Conservation (phyloP, 2,113 vertebrate genomes). For the Lates calcarifer region DNA sequence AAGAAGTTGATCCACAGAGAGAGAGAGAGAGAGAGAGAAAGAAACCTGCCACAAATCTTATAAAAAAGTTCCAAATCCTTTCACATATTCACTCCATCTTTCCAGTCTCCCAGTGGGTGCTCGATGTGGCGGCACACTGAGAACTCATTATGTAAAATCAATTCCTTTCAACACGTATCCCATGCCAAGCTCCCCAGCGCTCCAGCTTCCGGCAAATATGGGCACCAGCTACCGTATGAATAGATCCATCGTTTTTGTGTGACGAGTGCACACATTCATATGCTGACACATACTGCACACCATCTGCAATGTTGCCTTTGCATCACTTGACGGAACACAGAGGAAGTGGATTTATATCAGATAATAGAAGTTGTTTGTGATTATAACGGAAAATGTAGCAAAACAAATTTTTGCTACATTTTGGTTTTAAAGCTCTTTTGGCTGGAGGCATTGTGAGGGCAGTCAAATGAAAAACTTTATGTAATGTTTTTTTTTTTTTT, state of each 20-base stretch:
- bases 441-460: slow-evolving; percentile 35
- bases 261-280: slow-evolving; percentile 31
- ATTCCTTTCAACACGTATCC: slow-evolving; percentile 56
- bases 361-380: background rate
- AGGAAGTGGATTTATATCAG: background rate
- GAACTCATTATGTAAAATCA: slow-evolving; percentile 75
- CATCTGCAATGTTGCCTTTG: slow-evolving; percentile 42
- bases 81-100: slow-evolving; percentile 42
- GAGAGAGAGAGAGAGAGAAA: background rate
- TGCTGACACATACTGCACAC: slow-evolving; percentile 32
- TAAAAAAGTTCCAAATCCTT: slow-evolving; percentile 40
- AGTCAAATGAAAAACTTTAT: slow-evolving; percentile 34
- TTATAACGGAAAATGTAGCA: background rate
- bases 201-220: slow-evolving; percentile 53
- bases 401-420: slow-evolving; percentile 1
- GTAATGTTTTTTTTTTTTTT: background rate
- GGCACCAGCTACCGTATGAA: slow-evolving; percentile 33
- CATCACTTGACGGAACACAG: background rate
- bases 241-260: slow-evolving; percentile 45
- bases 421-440: background rate
- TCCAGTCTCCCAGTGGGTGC: slow-evolving; percentile 47
- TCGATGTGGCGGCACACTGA: slow-evolving; percentile 55
- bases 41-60: slow-evolving; percentile 13
- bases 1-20: slow-evolving; percentile 23
- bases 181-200: slow-evolving; percentile 45